Percentiles rank a stretch among this genome's conserved stretches.
Evolutionary conservation across 2,888 invertebrate genomes (phyloP).

Genomic region (Slavum lentiscoides): DNA sequence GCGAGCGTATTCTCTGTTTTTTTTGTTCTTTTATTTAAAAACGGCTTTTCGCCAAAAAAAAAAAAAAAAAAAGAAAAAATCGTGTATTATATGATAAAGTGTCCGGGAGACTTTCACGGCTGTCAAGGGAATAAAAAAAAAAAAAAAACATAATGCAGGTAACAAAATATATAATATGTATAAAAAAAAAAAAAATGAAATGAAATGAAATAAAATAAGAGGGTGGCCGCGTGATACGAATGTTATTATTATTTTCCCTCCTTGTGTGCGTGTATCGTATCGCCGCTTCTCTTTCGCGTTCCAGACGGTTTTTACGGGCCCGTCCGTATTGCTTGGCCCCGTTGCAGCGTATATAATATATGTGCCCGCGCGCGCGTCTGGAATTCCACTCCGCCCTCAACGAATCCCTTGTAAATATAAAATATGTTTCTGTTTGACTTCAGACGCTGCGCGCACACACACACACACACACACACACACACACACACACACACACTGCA

Average conservation of each 20-base stretch:
- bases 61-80: not conserved
- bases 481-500: not conserved
- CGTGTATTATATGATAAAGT: constrained; percentile 45
- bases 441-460: constrained; percentile 25
- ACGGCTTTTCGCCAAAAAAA: constrained; percentile 38
- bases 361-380: not conserved
- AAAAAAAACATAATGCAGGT: constrained; percentile 34
- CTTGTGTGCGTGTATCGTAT: not conserved
- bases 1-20: constrained; percentile 27
- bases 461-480: not conserved
- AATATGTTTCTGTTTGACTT: constrained; percentile 49
- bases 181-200: not conserved
- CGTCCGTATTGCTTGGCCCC: not conserved
- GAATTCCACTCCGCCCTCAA: constrained; percentile 50
- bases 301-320: constrained; percentile 51
- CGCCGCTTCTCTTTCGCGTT: not conserved
- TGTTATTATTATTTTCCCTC: constrained; percentile 45
- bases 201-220: constrained; percentile 21
- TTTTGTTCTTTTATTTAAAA: constrained; percentile 49
- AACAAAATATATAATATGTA: constrained; percentile 34
- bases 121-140: constrained; percentile 40
- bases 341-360: not conserved
- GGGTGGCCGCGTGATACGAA: constrained; percentile 49
- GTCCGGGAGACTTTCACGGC: constrained; percentile 52
- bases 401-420: constrained; percentile 53